Evolutionary conservation across 2,113 vertebrate genomes (phyloP), one percentile per base, ranked within the genome.

Genomic region (Macquaria australasica): DNA sequence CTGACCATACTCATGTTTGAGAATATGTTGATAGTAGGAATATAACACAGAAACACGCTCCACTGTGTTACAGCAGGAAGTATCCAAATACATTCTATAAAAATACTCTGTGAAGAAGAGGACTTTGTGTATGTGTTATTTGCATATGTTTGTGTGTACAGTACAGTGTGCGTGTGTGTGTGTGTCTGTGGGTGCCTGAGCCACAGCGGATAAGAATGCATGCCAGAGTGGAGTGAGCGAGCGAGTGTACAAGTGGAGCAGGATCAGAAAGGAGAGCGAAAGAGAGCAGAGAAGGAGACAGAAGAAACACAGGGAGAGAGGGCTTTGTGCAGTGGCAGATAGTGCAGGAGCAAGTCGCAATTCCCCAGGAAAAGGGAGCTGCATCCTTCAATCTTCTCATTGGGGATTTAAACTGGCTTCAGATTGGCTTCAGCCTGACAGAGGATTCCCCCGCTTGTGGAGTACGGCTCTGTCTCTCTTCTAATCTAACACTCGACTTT

Each of bases 161-260:
- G 43, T 66, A 41, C 25, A 21, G 69, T 53, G 74, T 78, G 34
- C 4, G 69, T 43, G 39, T 85, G 87, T 84, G 62, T 51, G 73
- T 55, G 37, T 70, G 78, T 58, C 16, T 66, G 76, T 82, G 79
- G 55, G 48, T 77, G 78, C 48, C 39, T 80, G 70, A 89, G 83
- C 85, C 62, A 79, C 71, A 28, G 76, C 79, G 83, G 64, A 80
- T 64, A 85, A 81, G 80, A 90, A 84, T 48, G 85, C 88, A 83
- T 84, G 82, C 80, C 87, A 82, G 86, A 74, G 83, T 73, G 83
- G 83, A 90, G 87, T 62, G 87, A 87, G 93, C 20, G 79, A 86
- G 83, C 12, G 5, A 92, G 75, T 50, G 77, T 77, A 67, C 76
- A 70, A 90, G 85, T 68, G 48, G 87, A 90, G 83, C 69, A 55